Evolutionary conservation across 2,888 invertebrate genomes (phyloP), one percentile per base, ranked within the genome.

Genomic region (Tenthredo mesomela): DNA sequence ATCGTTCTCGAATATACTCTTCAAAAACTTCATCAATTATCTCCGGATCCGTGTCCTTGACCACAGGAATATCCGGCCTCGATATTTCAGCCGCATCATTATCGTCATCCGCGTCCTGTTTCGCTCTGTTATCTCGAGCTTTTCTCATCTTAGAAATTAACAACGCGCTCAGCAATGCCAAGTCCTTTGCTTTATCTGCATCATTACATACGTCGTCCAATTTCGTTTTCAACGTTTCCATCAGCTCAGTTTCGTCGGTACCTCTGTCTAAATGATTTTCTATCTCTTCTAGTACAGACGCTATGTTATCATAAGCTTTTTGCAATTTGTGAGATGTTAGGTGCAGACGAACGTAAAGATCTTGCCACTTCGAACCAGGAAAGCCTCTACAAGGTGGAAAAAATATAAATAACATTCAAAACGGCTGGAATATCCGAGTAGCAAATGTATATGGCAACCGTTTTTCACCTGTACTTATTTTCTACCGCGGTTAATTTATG

Each of bases 11-110:
- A 10, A 93, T 92, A 78, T 93, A 93, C 73, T 92, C 93, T 86
- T 93, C 93, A 84, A 93, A 93, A 0, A 93, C 93, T 87, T 93
- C 93, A 85, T 93, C 93, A 43, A 92, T 86, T 86, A 93, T 92
- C 87, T 90, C 88, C 21, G 90, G 90, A 83, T 91, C 90, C 0
- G 88, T 85, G 85, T 93, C 89, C 37, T 86, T 84, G 15, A 89
- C 65, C 54, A 89, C 65, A 58, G 86, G 78, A 21, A 85, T 54
- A 78, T 86, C 86, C 9, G 85, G 82, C 9, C 88, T 77, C 15
- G 71, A 40, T 33, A 29, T 40, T 80, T 37, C 21, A 7, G 0
- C 33, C 15, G 80, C n/a, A n/a, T 2, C 10, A 47, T 54, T 33
- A 29, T 61, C 37, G 21, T 40, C 80, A 21, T 61, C 29, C 18